phyloP scores from a whole-genome alignment of 1,140 invertebrate genomes.

The Scylla paramamosain region DNA sequence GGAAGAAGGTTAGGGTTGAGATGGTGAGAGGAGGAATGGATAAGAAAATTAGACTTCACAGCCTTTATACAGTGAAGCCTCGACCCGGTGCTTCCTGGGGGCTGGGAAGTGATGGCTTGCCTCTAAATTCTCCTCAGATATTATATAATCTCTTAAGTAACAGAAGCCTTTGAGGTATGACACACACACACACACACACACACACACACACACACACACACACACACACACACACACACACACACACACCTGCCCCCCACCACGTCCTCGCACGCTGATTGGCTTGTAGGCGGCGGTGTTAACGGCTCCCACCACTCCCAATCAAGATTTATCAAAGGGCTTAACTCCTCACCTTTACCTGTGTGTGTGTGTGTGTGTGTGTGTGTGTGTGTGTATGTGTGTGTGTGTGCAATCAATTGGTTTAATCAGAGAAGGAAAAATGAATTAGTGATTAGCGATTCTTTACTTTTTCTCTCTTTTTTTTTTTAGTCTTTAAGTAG shows the following conservation, averaged over 20 bases:
- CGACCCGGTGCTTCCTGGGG: not conserved
- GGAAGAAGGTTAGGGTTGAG: not conserved
- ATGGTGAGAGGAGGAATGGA: too few species aligned
- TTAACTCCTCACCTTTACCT: not conserved
- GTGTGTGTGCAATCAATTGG: constrained; percentile 10
- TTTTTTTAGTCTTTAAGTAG: too few species aligned
- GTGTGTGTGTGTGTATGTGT: constrained; percentile 45
- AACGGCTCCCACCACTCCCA: not conserved
- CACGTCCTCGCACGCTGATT: constrained; percentile 29
- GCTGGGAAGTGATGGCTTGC: too few species aligned
- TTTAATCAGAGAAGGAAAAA: not conserved
- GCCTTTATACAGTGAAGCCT: not conserved
- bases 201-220: constrained; percentile 26
- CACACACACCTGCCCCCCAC: not conserved
- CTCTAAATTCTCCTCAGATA: too few species aligned
- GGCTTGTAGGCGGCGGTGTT: not conserved
- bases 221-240: constrained; percentile 28
- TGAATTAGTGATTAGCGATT: not conserved
- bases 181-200: constrained; percentile 3
- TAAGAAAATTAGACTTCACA: too few species aligned
- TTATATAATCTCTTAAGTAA: too few species aligned
- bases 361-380: constrained; percentile 49
- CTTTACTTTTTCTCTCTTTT: not conserved
- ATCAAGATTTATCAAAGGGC: constrained; percentile 14
- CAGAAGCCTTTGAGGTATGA: too few species aligned